Evolutionary conservation across 2,113 vertebrate genomes (phyloP), one percentile per base, ranked within the genome.

Genomic region (Scytalopus superciliaris): DNA sequence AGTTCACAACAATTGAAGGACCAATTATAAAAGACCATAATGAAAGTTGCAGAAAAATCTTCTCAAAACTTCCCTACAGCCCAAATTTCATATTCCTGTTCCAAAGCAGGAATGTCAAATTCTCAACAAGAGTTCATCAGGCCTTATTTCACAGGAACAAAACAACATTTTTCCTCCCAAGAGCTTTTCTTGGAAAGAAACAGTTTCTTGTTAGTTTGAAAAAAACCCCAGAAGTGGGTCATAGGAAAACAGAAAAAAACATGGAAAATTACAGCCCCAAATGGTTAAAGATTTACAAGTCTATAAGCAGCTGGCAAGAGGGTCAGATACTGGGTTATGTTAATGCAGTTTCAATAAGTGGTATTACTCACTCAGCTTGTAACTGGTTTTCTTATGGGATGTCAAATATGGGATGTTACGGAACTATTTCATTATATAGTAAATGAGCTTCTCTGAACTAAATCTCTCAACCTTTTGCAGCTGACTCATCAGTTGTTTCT

Each of bases 401-500:
- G 57, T 89, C 82, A 94, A 83, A 87, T 40, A 72, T 6, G 77
- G 40, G 50, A 93, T 50, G 84, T 89, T 90, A 84, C 1, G n/a
- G 90, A 94, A 96, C 89, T 89, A 69, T 96, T 95, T 92, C 37
- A 81, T 96, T 95, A 78, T 93, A 82, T 68, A 86, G 70, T 89
- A 82, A 93, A 84, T 13, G 40, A 74, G 10, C 49, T 82, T 73
- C 76, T 89, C 86, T 62, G 76, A 90, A 84, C 49, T 47, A 39
- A 84, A 73, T 53, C 68, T 64, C 72, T 64, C 83, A 79, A 40
- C 73, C 23, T 87, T 90, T 87, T 76, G 69, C 45, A 37, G 23
- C 80, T 96, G 87, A 95, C 53, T 97, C 89, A 95, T 96, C 74
- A 62, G 66, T 79, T 87, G 83, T 72, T 96, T 78, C 96, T 92